A percentile compares a stretch with the other conserved stretches of the same genome.
phyloP scores from a whole-genome alignment of 2,888 invertebrate species.

The Phengaris arion region DNA sequence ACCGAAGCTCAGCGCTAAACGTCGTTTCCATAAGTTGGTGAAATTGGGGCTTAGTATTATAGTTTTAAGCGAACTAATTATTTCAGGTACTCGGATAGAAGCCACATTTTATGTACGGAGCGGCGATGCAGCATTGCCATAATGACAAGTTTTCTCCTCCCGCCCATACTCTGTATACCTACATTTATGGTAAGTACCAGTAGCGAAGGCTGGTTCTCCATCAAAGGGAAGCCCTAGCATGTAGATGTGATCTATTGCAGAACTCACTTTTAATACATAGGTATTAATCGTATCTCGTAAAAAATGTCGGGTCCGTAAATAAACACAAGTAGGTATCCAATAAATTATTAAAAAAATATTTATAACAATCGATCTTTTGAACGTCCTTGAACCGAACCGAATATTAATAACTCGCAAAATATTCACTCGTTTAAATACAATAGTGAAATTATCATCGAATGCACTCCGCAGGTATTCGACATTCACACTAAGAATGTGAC shows the following conservation, averaged over 20 bases:
- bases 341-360: not conserved
- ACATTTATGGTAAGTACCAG: conserved; percentile 82
- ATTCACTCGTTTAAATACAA: conserved; percentile 41
- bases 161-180: conserved; percentile 90
- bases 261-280: too few relatives aligned
- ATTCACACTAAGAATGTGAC: conserved; percentile 72
- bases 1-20: too few relatives aligned
- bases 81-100: conserved; percentile 87
- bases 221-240: too few relatives aligned
- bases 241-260: too few relatives aligned
- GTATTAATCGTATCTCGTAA: too few relatives aligned
- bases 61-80: not conserved
- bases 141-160: conserved; percentile 85
- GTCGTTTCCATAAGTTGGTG: too few relatives aligned
- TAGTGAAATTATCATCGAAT: conserved; percentile 50
- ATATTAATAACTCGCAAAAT: conserved; percentile 5
- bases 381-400: conserved; percentile 10
- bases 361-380: not conserved
- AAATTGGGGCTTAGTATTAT: not conserved
- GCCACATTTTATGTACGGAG: conserved; percentile 86
- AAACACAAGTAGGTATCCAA: too few relatives aligned
- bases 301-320: too few relatives aligned
- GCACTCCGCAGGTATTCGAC: conserved; percentile 63
- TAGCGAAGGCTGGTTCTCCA: too few relatives aligned
- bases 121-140: conserved; percentile 88